Conservation (phyloP, 2,888 invertebrate genomes). For the Harpalus rubripes region DNA sequence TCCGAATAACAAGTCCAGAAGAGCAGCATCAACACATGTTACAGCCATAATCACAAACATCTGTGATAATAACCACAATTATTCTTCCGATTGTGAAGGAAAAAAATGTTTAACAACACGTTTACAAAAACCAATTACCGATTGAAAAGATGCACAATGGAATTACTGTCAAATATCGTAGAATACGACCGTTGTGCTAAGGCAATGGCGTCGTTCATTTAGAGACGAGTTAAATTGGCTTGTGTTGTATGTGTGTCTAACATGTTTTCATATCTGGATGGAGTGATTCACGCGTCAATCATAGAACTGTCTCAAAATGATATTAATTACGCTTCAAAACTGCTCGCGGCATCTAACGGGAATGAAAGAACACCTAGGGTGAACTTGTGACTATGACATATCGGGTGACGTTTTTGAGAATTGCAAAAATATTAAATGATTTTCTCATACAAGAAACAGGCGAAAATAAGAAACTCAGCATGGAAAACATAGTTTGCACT, state of each 20-base stretch:
- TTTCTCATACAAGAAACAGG: too few species aligned
- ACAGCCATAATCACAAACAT: slow-evolving; percentile 38
- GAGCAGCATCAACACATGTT: slow-evolving; percentile 27
- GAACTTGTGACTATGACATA: background rate
- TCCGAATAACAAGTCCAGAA: slow-evolving; percentile 9
- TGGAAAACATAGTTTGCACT: too few species aligned
- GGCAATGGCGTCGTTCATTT: slow-evolving; percentile 22
- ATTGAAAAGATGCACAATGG: slow-evolving; percentile 51
- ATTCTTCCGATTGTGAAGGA: slow-evolving; percentile 25
- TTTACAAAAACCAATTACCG: slow-evolving; percentile 55
- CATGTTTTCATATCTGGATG: slow-evolving; percentile 43
- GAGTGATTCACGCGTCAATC: slow-evolving; percentile 31
- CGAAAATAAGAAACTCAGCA: too few species aligned
- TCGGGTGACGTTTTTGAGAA: too few species aligned
- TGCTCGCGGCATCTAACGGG: slow-evolving; percentile 5
- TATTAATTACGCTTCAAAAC: slow-evolving; percentile 32
- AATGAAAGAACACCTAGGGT: background rate
- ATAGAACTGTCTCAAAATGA: slow-evolving; percentile 42
- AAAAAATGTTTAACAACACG: slow-evolving; percentile 46
- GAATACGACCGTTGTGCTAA: slow-evolving; percentile 25
- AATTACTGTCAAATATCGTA: slow-evolving; percentile 63
- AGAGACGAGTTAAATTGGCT: slow-evolving; percentile 36
- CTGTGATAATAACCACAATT: slow-evolving; percentile 44
- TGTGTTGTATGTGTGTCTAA: slow-evolving; percentile 39
- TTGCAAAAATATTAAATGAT: too few species aligned